phyloP scores from a whole-genome alignment of 2,113 vertebrate species.

The Mormyrus lacerda region DNA sequence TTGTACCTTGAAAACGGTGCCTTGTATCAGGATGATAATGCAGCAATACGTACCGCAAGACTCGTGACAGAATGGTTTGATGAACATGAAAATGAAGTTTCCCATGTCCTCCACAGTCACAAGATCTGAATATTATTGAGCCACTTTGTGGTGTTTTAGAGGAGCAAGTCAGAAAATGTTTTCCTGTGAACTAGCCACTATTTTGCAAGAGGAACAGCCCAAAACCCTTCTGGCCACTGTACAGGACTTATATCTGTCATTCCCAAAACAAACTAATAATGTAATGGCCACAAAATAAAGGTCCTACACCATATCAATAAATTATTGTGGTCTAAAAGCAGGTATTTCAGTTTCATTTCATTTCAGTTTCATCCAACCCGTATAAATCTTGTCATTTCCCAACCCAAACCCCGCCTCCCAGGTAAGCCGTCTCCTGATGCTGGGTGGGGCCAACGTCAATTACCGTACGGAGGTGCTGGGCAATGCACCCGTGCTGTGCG shows the following conservation, averaged over 20 bases:
- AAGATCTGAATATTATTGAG: not conserved
- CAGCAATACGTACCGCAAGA: not conserved
- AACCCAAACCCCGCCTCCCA: constrained; percentile 36
- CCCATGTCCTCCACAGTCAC: not conserved
- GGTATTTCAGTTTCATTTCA: not conserved
- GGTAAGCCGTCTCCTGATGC: constrained; percentile 92
- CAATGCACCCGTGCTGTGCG: constrained; percentile 82
- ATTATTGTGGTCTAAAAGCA: not conserved
- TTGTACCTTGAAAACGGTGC: not conserved
- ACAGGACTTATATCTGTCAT: not conserved
- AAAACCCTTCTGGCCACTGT: not conserved
- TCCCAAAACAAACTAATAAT: not conserved
- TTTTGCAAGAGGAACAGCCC: not conserved
- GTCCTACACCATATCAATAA: not conserved
- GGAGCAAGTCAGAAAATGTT: not conserved
- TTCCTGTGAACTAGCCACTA: not conserved
- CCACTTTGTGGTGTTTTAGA: not conserved
- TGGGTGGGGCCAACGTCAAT: constrained; percentile 87
- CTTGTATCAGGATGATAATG: not conserved
- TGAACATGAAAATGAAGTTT: not conserved
- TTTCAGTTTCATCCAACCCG: not conserved
- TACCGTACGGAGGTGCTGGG: constrained; percentile 90
- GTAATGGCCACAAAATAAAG: not conserved
- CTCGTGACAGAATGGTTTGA: not conserved
- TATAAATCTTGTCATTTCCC: not conserved